phyloP scores from a whole-genome alignment of 2,797 vertebrate species.

The Neosilurus hyrtlii region DNA sequence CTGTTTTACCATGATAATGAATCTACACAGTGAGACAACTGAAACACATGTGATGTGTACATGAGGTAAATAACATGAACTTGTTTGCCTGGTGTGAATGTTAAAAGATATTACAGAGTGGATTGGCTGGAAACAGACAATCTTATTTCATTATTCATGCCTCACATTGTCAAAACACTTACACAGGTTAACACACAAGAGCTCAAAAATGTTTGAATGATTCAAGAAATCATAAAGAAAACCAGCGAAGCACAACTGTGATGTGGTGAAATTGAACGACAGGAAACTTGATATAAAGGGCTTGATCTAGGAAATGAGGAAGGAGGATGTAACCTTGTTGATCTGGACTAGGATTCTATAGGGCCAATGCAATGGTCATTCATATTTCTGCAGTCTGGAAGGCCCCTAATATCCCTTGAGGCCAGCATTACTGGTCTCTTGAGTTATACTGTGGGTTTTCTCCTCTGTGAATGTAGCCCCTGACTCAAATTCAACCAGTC shows the following conservation, averaged over 20 bases:
- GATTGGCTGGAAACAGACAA: background rate
- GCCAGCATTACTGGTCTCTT: no score
- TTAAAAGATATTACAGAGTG: background rate
- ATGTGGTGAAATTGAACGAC: no score
- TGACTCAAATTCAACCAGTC: no score
- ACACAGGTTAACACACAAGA: background rate
- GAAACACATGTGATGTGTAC: background rate
- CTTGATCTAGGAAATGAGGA: no score
- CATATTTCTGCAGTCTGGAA: no score
- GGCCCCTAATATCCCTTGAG: no score
- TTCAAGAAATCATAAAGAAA: background rate
- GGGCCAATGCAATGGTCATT: no score
- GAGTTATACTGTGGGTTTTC: no score
- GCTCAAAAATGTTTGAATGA: background rate
- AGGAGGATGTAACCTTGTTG: no score
- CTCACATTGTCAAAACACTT: background rate
- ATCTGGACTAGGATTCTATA: no score
- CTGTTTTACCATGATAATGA: background rate
- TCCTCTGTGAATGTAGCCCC: no score
- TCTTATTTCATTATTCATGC: background rate
- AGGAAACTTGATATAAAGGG: no score
- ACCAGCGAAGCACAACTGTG: background rate
- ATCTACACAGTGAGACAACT: slow-evolving; percentile 1
- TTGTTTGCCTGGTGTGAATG: background rate
- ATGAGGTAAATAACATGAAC: background rate